Base-by-base conservation (phyloP, 2,113 vertebrate species). In the Tympanuchus pallidicinctus region DNA sequence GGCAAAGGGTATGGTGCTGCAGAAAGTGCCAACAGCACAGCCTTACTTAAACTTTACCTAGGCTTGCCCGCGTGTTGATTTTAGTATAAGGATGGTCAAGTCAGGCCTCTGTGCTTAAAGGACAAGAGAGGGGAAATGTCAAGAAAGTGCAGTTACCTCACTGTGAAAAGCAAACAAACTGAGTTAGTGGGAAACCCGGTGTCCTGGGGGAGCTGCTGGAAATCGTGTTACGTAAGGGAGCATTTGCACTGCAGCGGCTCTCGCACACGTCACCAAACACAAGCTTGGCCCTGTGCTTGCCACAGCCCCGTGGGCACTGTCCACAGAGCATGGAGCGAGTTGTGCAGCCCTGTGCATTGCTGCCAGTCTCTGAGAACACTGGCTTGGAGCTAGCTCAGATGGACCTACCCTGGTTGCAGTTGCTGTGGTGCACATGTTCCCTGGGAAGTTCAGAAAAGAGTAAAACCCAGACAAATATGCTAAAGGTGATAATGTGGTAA, bases 1-100 rank as follows among this genome's bases (percentile, higher is more conserved):
- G 50, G 78, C 59, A 86, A 21, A 91, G 92, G 84, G 92, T 93
- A 94, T 89, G 96, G 86, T 67, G 11, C 36, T 40, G 56, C 3
- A 1, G 32, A 61, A 89, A 88, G 47, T 25, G 86, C 86, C 93
- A 86, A 92, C 79, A 83, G 70, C 61, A 67, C 20, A 91, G 69
- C 87, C 84, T 96, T 77, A 82, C 78, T 94, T 89, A 83, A 94
- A 91, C 92, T 94, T 87, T 76, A 85, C 38, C 63, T 80, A 84
- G 66, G 47, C 45, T 64, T 76, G 47, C 36, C 40, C 1, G 4
- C 0, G 0, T 78, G 82, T 71, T 94, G 88, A 57, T 88, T 84
- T 90, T 74, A 83, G 61, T 2, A 0, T 6, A 59, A 45, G 66
- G 77, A 85, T 3, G 4, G 66, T 75, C 69, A 60, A 43, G 24